phyloP scores from a whole-genome alignment of 2,113 vertebrate species.

The Acanthochromis polyacanthus region DNA sequence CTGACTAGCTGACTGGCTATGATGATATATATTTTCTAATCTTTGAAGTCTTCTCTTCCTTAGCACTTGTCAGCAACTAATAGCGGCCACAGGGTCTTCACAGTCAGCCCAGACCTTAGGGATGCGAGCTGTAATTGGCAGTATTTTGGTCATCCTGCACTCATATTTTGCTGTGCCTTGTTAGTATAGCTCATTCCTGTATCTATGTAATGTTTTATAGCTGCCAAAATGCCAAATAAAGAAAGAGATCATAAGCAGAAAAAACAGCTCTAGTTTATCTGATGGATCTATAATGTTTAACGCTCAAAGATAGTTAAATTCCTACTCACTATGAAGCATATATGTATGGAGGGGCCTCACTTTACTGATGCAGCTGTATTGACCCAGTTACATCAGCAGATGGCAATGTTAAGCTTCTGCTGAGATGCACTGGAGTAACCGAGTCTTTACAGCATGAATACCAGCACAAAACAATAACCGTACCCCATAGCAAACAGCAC shows the following conservation, averaged over 20 bases:
- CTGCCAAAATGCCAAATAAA: too few relatives aligned
- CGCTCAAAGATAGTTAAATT: too few relatives aligned
- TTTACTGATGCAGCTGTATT: slow-evolving; percentile 15
- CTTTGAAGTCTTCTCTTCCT: slow-evolving; percentile 31
- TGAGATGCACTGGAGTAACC: background rate
- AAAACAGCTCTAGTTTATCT: too few relatives aligned
- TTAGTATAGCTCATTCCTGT: slow-evolving; percentile 12
- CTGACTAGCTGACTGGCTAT: slow-evolving; percentile 9
- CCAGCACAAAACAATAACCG: background rate
- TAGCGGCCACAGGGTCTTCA: slow-evolving; percentile 34
- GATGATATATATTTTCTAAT: background rate
- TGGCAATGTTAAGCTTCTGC: slow-evolving; percentile 52
- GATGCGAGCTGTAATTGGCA: slow-evolving; percentile 61
- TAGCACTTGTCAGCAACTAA: slow-evolving; percentile 49
- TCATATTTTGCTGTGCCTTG: slow-evolving; percentile 36
- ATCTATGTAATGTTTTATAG: too few relatives aligned
- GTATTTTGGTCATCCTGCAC: slow-evolving; percentile 44
- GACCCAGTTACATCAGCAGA: slow-evolving; percentile 45
- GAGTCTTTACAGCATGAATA: background rate
- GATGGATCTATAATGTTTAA: too few relatives aligned
- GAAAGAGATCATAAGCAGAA: too few relatives aligned
- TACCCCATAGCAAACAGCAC: background rate
- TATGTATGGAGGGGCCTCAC: background rate
- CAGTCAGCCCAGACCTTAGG: slow-evolving; percentile 20
- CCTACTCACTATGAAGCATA: background rate